phyloP scores from a whole-genome alignment of 2,113 vertebrate species.

The Eudorcas thomsonii region DNA sequence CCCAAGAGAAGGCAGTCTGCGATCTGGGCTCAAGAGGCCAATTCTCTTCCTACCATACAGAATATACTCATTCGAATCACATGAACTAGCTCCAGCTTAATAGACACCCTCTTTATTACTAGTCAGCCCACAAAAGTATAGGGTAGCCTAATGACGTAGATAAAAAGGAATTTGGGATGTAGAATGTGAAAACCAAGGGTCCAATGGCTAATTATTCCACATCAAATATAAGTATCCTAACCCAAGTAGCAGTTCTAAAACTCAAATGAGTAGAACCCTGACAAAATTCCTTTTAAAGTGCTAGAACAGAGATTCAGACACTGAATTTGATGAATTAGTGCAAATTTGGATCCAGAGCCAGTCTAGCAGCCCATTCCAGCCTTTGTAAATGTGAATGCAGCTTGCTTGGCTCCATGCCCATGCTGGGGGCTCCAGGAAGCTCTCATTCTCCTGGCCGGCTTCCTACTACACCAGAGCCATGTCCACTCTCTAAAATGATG shows the following conservation, averaged over 20 bases:
- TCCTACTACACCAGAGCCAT: neutral
- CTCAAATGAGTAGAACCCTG: neutral
- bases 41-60: neutral
- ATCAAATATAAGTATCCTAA: neutral
- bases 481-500: neutral
- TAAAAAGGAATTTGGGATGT: constrained; percentile 50
- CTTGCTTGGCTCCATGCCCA: neutral
- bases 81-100: constrained; percentile 6
- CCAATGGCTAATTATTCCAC: constrained; percentile 8
- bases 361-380: neutral
- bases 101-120: constrained; percentile 32
- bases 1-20: neutral
- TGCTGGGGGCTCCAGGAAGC: neutral
- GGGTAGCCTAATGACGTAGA: neutral
- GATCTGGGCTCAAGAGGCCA: neutral
- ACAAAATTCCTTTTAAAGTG: neutral
- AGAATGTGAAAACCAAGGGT: constrained; percentile 3
- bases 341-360: neutral
- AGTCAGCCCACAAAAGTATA: constrained; percentile 17
- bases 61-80: neutral
- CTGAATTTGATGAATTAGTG: neutral
- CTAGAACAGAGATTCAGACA: neutral
- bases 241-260: constrained; percentile 6
- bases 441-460: neutral
- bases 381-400: neutral